These are phyloP conservation scores for Ephestia elutella DNA, from an alignment of 1,140 invertebrate genomes.

Conservation along the genomic window DNA sequence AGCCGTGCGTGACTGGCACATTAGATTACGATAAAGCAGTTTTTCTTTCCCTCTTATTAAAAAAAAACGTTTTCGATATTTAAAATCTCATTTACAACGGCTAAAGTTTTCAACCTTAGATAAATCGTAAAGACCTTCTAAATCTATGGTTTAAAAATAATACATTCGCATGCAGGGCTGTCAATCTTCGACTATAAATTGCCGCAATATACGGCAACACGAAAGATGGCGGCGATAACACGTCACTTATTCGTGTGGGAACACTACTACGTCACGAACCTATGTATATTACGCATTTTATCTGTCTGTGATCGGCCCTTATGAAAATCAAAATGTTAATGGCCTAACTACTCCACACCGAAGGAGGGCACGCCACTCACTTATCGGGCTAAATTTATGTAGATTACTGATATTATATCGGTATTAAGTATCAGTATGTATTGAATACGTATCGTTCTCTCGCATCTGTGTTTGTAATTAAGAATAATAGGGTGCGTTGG, in stretches of 20 bases:
- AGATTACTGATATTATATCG: slow-evolving; percentile 24
- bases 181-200: slow-evolving; percentile 21
- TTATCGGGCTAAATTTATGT: slow-evolving; percentile 30
- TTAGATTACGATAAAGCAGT: slow-evolving; percentile 32
- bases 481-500: not conserved
- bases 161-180: slow-evolving; percentile 14
- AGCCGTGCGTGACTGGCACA: slow-evolving; percentile 22
- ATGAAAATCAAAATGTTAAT: slow-evolving; percentile 52
- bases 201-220: slow-evolving; percentile 22
- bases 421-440: slow-evolving; percentile 19
- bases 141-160: not conserved
- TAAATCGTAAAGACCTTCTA: too few relatives aligned
- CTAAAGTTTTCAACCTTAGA: too few relatives aligned
- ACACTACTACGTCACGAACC: slow-evolving; percentile 26
- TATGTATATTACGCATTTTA: slow-evolving; percentile 31
- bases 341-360: slow-evolving; percentile 26
- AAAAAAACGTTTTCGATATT: not conserved
- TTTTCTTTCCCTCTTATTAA: slow-evolving; percentile 3
- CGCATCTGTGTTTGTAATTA: not conserved
- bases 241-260: slow-evolving; percentile 36
- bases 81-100: not conserved
- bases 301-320: slow-evolving; percentile 48
- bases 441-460: not conserved
- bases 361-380: slow-evolving; percentile 32
- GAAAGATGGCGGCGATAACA: slow-evolving; percentile 34